Evolutionary conservation across 2,888 invertebrate species (phyloP).

Genomic region (Parnassius orleans): DNA sequence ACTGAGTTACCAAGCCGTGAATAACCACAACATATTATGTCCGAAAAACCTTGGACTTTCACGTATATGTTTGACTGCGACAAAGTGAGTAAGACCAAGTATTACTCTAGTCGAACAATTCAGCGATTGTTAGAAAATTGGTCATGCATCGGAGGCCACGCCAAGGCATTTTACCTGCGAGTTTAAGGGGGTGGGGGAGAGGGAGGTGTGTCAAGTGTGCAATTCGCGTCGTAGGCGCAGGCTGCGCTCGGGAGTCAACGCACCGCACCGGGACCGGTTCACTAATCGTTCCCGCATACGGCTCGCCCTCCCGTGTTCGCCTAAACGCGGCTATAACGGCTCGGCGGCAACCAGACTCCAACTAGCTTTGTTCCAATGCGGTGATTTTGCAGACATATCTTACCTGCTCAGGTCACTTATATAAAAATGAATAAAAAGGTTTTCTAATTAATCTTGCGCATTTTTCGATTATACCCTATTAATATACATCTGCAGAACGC

Average conservation of each 20-base stretch:
- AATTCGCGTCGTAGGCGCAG: constrained; percentile 60
- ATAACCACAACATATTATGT: no score
- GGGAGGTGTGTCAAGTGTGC: constrained; percentile 47
- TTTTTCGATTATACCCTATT: no score
- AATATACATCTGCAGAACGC: no score
- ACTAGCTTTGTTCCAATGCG: constrained; percentile 31
- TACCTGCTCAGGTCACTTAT: no score
- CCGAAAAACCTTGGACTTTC: no score
- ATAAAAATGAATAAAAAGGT: no score
- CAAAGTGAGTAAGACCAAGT: no score
- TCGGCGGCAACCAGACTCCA: constrained; percentile 52
- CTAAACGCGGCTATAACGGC: constrained; percentile 73
- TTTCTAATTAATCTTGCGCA: no score
- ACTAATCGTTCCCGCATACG: constrained; percentile 74
- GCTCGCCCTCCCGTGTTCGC: constrained; percentile 70
- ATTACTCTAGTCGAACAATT: no score
- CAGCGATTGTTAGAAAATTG: constrained; percentile 13
- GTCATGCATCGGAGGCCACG: neutral
- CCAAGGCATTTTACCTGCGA: constrained; percentile 31
- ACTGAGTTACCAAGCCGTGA: no score
- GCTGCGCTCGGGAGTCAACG: constrained; percentile 65
- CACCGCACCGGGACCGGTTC: constrained; percentile 74
- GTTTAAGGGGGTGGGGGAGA: constrained; percentile 26
- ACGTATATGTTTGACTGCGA: no score
- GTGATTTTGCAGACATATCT: constrained; percentile 27